phyloP scores from a whole-genome alignment of 2,113 vertebrate species.

The Pleuronectes platessa region DNA sequence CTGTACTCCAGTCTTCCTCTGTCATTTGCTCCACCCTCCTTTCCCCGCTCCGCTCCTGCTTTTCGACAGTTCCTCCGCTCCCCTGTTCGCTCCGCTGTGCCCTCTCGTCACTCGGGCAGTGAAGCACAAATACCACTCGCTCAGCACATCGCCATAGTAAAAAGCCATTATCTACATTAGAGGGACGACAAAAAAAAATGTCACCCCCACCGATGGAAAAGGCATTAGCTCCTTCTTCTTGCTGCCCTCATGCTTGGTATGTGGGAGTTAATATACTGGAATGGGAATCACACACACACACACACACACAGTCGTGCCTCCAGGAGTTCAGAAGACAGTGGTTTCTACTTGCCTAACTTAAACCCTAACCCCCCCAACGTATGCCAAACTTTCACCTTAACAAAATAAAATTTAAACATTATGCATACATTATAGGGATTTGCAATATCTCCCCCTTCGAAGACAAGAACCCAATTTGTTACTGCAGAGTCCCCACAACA shows the following conservation, averaged over 20 bases:
- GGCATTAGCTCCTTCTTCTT: constrained; percentile 31
- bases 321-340: too few species aligned
- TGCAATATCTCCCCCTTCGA: too few species aligned
- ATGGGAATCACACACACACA: constrained; percentile 6
- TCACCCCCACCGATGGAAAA: constrained; percentile 45
- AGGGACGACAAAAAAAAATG: constrained; percentile 41
- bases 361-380: too few species aligned
- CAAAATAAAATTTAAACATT: too few species aligned
- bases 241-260: constrained; percentile 20
- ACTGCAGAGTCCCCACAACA: not conserved
- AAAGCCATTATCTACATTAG: constrained; percentile 59
- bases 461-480: too few species aligned
- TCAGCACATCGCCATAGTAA: constrained; percentile 45
- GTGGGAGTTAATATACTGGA: constrained; percentile 30
- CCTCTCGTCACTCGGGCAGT: constrained; percentile 34
- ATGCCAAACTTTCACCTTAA: too few species aligned
- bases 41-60: constrained; percentile 1
- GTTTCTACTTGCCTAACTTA: not conserved
- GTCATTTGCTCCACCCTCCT: not conserved
- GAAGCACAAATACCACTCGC: constrained; percentile 55
- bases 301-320: too few species aligned
- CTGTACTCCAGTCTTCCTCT: not conserved
- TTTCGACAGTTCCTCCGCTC: constrained; percentile 12
- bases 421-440: too few species aligned
- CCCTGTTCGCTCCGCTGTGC: not conserved